Evolutionary conservation across 2,888 invertebrate genomes (phyloP), one percentile per base, ranked within the genome.

Genomic region (Rhyacophila evoluta): DNA sequence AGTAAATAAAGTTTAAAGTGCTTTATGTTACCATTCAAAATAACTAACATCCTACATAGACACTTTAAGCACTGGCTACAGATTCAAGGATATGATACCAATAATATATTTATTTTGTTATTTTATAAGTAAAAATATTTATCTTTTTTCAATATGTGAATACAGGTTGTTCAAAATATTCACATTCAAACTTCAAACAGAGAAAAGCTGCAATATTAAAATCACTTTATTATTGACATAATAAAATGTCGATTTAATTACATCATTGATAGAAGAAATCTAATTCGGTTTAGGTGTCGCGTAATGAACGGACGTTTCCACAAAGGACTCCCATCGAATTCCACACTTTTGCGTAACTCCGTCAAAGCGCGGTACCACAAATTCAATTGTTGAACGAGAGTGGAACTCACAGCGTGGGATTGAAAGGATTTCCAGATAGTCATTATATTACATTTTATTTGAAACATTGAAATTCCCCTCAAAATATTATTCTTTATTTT

Each of bases 331-430:
- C 19, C 55, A 55, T 55, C 55, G 55, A 55, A 19, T 55, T 55
- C 55, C 12, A 55, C 25, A 55, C 55, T 55, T 55, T 55, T 55
- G 12, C 55, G 55, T 55, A 55, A 55, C 19, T 55, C 19, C 55
- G 19, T 55, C 55, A 55, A 55, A 55, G 55, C 8, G 55, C 25
- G 10, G 55, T 55, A 19, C 55, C 55, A 55, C 55, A 55, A 33
- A 55, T 55, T 55, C 55, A 55, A 55, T 55, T 55, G 55, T 55
- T 55, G 55, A 19, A 19, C 19, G 19, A 55, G 15, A 19, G 15
- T 55, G 19, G 15, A 55, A 55, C 19, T 55, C 25, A 19, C 19
- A 55, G 55, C 19, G 55, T 25, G 55, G 29, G 29, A 25, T 19
- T 55, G 1, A 1, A 55, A 55, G 55, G 55, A 19, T 55, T 55